These are phyloP conservation scores for Aplidium turbinatum DNA, from an alignment of 23 tunicate genomes.

Conservation along the genomic window DNA sequence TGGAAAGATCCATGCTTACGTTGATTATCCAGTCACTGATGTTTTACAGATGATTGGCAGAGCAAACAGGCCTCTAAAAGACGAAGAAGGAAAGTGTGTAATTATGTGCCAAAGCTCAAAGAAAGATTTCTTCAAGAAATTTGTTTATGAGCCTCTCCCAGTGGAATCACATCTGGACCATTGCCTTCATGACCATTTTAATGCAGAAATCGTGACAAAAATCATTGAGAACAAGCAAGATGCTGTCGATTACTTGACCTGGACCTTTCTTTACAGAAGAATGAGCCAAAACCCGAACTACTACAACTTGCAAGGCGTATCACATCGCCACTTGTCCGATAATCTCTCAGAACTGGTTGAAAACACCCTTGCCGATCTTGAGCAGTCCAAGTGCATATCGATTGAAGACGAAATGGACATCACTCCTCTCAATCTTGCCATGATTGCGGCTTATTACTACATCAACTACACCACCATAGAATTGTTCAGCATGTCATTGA, in stretches of 20 bases:
- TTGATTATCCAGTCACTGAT: conserved; percentile 95
- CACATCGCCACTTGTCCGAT: conserved; percentile 96
- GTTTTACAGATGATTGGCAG: conserved; percentile 97
- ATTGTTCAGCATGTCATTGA: conserved; percentile 96
- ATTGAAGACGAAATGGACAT: conserved; percentile 97
- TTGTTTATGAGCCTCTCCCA: conserved; percentile 96
- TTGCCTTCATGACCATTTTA: conserved; percentile 96
- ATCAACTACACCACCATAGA: conserved; percentile 97
- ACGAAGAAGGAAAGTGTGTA: conserved; percentile 98
- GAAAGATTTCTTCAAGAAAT: conserved; percentile 96
- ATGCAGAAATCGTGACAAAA: conserved; percentile 99
- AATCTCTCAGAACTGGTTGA: conserved; percentile 92
- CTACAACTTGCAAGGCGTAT: conserved; percentile 93
- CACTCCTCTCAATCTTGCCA: conserved; percentile 91
- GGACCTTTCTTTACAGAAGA: conserved; percentile 95
- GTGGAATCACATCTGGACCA: conserved; percentile 96
- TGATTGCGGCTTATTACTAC: conserved; percentile 97
- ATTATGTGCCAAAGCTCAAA: conserved; percentile 99
- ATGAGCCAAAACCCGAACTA: conserved; percentile 99
- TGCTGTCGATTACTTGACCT: conserved; percentile 98
- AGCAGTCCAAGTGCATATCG: conserved; percentile 89
- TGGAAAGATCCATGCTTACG: conserved; percentile 94
- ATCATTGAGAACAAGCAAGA: conserved; percentile 99
- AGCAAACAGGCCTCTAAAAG: conserved; percentile 87
- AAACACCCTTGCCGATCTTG: conserved; percentile 82